Evolutionary conservation across 1,140 invertebrate genomes (phyloP).

Genomic region (Lepidurus arcticus): DNA sequence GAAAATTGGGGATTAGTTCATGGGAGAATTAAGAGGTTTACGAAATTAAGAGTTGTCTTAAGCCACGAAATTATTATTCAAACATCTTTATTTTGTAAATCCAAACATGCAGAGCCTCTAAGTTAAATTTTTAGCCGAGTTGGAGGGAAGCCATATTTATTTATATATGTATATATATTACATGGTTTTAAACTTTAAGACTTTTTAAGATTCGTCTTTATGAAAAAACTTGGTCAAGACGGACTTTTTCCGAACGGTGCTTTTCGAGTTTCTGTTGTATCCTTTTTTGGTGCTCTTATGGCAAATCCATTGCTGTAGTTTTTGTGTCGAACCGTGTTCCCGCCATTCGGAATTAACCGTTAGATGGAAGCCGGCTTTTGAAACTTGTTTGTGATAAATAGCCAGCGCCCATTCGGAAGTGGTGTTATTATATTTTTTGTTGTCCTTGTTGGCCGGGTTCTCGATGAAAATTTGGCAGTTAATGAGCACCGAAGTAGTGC

Average conservation of each 20-base stretch:
- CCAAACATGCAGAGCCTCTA: too few species aligned
- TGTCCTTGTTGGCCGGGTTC: not conserved
- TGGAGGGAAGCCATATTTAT: not conserved
- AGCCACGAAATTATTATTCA: too few species aligned
- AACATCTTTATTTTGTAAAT: too few species aligned
- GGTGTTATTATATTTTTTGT: not conserved
- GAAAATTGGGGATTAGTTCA: too few species aligned
- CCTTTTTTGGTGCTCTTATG: constrained; percentile 31
- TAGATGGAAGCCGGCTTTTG: constrained; percentile 26
- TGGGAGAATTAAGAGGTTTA: too few species aligned
- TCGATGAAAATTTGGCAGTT: constrained; percentile 32
- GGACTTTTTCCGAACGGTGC: not conserved
- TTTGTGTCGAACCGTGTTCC: not conserved
- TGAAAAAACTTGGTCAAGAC: not conserved
- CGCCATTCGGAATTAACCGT: constrained; percentile 34
- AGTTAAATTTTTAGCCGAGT: too few species aligned
- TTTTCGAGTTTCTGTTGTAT: not conserved
- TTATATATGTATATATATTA: not conserved
- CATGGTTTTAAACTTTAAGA: not conserved
- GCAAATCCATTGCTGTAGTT: constrained; percentile 32
- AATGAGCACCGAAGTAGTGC: constrained; percentile 29
- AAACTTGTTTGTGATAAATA: constrained; percentile 27
- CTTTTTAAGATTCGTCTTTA: not conserved
- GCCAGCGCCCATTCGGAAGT: constrained; percentile 15
- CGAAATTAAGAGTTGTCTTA: too few species aligned